Evolutionary conservation across 2,113 vertebrate species (phyloP), one percentile per base, ranked within the genome.

Genomic region (Callipepla squamata): DNA sequence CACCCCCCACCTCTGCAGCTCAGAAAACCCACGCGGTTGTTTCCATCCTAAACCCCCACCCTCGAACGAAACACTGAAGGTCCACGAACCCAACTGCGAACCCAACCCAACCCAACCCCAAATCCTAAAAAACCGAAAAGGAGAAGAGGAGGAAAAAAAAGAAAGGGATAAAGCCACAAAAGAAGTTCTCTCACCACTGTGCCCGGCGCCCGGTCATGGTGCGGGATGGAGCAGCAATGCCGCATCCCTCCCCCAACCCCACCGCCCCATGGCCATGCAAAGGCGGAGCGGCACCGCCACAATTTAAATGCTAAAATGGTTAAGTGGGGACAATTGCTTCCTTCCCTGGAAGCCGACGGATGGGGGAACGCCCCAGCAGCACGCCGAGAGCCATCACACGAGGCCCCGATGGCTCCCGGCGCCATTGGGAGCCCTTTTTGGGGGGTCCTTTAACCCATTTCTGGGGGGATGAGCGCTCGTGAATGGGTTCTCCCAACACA

Each of bases 241-340:
- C 6, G 21, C 40, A 78, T 42, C 85, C 90, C 81, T 79, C 30
- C 81, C 92, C 55, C 55, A 58, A 57, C 53, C 47, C 81, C 85
- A 62, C 58, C 50, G 6, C 23, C 63, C 55, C 55, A 2, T 19
- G 59, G 65, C 38, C 73, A 50, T 32, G 66, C 36, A 21, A 80
- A 83, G 89, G 85, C 82, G 74, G 79, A 84, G 87, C 83, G 6
- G 63, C 30, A 63, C 21, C 5, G 76, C 76, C 66, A 12, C 87
- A 15, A 95, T 93, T 95, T 93, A 88, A 93, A 93, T 93, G 94
- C 88, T 78, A 93, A 93, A 88, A 57, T 34, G 48, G 76, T 91
- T 95, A 93, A 95, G 80, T 85, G 85, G 88, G 84, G 80, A 59
- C 91, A 88, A 88, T 91, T 66, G 63, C 79, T 59, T 74, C 65